Conservation (phyloP, 2,113 vertebrate genomes). For the Prunella fulvescens region DNA sequence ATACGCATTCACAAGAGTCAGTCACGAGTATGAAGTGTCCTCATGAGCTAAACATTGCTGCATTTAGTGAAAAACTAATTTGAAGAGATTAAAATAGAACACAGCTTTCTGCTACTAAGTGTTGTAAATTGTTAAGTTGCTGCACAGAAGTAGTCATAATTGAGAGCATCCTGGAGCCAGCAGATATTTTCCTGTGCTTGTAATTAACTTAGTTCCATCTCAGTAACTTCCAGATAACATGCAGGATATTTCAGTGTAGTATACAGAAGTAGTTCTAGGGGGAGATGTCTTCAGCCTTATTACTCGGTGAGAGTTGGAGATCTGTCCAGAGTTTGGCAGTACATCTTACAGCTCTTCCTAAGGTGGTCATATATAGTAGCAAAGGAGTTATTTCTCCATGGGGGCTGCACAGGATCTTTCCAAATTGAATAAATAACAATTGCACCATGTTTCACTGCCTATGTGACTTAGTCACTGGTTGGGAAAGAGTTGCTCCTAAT, state of each 20-base stretch:
- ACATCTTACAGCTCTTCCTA: neutral
- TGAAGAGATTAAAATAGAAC: neutral
- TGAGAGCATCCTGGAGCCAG: neutral
- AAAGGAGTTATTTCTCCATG: neutral
- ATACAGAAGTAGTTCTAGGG: neutral
- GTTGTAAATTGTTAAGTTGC: neutral
- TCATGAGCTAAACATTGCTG: neutral
- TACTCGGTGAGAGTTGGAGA: neutral
- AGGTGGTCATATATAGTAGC: neutral
- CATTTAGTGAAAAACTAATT: neutral
- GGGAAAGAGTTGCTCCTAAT: neutral
- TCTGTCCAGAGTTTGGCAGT: neutral
- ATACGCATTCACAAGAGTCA: rapidly evolving
- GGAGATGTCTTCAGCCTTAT: neutral
- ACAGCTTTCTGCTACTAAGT: neutral
- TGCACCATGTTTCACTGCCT: neutral
- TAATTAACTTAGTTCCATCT: neutral
- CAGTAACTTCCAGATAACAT: neutral
- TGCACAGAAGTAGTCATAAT: neutral
- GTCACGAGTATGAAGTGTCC: neutral
- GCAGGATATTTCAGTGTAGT: neutral
- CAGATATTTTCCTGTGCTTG: neutral
- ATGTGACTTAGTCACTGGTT: neutral
- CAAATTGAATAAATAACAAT: neutral
- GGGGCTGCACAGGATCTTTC: neutral